Base-by-base conservation (phyloP, 53 echinoderm and acorn worm species). In the Astropecten irregularis region DNA sequence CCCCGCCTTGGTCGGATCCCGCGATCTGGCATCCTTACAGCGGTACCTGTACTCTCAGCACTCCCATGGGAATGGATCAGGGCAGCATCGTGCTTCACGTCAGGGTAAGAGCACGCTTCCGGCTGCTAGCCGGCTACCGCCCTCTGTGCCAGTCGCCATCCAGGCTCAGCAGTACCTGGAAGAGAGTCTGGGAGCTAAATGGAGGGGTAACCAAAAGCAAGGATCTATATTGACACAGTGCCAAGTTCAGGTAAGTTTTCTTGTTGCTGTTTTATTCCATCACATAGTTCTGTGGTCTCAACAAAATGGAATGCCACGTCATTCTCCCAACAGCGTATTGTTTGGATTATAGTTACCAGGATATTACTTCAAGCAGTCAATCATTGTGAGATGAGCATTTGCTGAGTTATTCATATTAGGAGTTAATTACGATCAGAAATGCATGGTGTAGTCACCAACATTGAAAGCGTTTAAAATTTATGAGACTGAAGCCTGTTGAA, bases 131-230 rank as follows among this genome's bases (percentile, higher is more conserved):
- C 84, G 72, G 52, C 79, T 67, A 69, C 83, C 77, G 3, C 37
- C 87, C 22, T 61, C 72, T 5, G 51, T 87, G 54, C 87, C 77
- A 8, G 55, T 87, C 0, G 85, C 92, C 4, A 44, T 92, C 27
- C 95, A 92, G 65, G 92, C 95, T 26, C 95, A 95, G 83, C 95
- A 95, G 76, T 95, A 95, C 73, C 71, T 95, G 28, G 95, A 95
- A 59, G 92, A 90, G 73, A 88, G 87, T 32, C 68, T 92, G n/a
- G 92, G 90, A 26, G 81, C 90, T 13, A 77, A 72, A 2, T 90
- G 92, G 92, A 85, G 88, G 89, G 90, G 77, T 25, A 92, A 90
- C 64, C 92, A 89, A 13, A 91, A 92, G 59, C 62, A 81, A 68
- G 89, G 93, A 70, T 77, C 77, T 52, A 77, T 88, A 47, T 50